Evolutionary conservation across 1,140 invertebrate species (phyloP), one percentile per base, ranked within the genome.

Genomic region (Zaprionus taronus): DNA sequence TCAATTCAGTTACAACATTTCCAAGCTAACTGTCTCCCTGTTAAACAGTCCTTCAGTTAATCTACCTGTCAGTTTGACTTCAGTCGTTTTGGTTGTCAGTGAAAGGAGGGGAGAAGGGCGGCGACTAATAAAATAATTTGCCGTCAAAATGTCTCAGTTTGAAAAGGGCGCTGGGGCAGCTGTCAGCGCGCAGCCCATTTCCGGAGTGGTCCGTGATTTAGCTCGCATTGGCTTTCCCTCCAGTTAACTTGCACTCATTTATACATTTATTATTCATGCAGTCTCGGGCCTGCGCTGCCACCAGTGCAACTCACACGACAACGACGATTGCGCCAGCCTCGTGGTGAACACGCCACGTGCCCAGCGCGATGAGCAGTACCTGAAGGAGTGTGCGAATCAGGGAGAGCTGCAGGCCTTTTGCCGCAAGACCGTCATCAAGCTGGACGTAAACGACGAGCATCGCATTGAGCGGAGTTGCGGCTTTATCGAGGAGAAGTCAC

Each of bases 251-350:
- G 58, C 31, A 49, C 24, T 5, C 0, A 7, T 1, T 14, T n/a
- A 34, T 31, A 55, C 2, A 47, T 60, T 34, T 11, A 26, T 58
- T 68, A 2, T 47, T 51, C 41, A 66, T 81, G 17, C 86, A 96
- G 96, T 94, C 72, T 93, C 93, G 77, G 94, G 95, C 31, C 94
- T 97, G 80, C 93, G 94, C 64, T 97, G 97, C 90, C 97, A 95
- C 93, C 95, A 96, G 74, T 97, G 97, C 92, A 97, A 97, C 93
- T 97, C 96, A 79, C 95, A 96, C 82, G 94, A 94, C 56, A 95
- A 97, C 84, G 95, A 95, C 44, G 93, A 95, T 67, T 97, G 97
- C 86, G 93, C 94, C 9, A 93, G 94, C 6, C 61, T 91, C 17
- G 11, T 84, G 61, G 76, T 91, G 6, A 89, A 79, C 28, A 91